Percentiles rank a stretch among this genome's conserved stretches.
Conservation (phyloP, 2,797 vertebrate species). For the Melopsittacus undulatus region DNA sequence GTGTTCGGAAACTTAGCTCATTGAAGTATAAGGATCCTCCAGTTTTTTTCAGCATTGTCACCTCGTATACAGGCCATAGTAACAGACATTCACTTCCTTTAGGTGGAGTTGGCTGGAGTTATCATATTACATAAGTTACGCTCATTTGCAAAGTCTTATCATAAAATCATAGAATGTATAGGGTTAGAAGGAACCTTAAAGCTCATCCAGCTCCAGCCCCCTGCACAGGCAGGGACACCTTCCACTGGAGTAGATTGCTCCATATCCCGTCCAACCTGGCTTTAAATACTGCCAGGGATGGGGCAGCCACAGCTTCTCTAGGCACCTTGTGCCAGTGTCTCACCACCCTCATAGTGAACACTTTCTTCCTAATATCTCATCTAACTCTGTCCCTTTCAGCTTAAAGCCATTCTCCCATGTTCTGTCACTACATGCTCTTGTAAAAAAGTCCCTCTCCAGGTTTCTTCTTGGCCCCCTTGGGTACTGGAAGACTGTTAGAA, state of each 20-base stretch:
- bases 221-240: not conserved
- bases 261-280: not conserved
- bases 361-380: not conserved
- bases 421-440: not conserved
- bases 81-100: not conserved
- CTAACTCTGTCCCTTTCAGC: not conserved
- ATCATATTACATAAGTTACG: rapidly evolving
- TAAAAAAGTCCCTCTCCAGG: not conserved
- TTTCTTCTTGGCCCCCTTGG: not conserved
- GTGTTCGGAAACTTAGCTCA: not conserved
- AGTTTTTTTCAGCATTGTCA: not conserved
- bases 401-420: not conserved
- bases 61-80: rapidly evolving
- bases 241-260: not conserved
- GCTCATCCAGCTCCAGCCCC: not conserved
- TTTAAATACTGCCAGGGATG: not conserved
- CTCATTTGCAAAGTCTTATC: not conserved
- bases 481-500: not conserved
- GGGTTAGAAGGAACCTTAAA: not conserved
- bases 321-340: not conserved
- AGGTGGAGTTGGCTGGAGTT: not conserved
- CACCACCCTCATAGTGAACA: not conserved
- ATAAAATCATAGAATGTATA: not conserved
- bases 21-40: not conserved
- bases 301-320: not conserved